Evolutionary conservation across 2,113 vertebrate species (phyloP).

Genomic region (Pantherophis guttatus): DNA sequence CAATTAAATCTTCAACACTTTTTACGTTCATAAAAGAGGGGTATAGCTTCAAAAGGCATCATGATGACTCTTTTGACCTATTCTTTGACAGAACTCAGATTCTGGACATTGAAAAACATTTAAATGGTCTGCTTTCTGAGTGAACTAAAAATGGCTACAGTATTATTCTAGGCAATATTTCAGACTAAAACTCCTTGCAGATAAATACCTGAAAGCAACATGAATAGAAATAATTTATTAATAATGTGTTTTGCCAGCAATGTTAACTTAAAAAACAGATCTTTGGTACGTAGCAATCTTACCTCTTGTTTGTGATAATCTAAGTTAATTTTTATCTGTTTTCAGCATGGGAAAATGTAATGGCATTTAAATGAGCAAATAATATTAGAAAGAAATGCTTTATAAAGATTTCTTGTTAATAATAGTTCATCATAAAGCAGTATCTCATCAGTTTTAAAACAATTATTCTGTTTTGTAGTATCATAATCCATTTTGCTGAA

Average conservation of each 20-base stretch:
- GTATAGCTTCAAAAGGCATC: background rate
- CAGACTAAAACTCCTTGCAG: slow-evolving; percentile 42
- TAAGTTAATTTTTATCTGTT: slow-evolving; percentile 19
- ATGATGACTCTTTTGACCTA: background rate
- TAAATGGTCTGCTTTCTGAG: slow-evolving; percentile 43
- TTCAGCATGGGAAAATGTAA: slow-evolving; percentile 28
- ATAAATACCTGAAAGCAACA: background rate
- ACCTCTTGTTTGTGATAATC: background rate
- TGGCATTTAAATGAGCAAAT: slow-evolving; percentile 35
- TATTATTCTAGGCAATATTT: slow-evolving; percentile 52
- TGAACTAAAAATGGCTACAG: slow-evolving; percentile 63
- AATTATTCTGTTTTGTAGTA: background rate
- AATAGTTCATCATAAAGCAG: background rate
- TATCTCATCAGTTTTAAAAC: background rate
- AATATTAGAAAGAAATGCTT: slow-evolving; percentile 44
- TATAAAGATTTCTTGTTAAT: slow-evolving; percentile 58
- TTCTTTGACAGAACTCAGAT: background rate
- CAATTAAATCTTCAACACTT: background rate
- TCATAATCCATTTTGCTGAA: background rate
- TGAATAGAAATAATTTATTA: slow-evolving; percentile 43
- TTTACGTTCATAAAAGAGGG: background rate
- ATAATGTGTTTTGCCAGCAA: slow-evolving; percentile 27
- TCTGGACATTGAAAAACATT: slow-evolving; percentile 15
- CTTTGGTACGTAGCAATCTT: slow-evolving; percentile 28
- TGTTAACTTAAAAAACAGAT: background rate